These are phyloP conservation scores for Microcebus ravelobensis DNA, from an alignment of 2,113 vertebrate genomes.

Conservation along the genomic window DNA sequence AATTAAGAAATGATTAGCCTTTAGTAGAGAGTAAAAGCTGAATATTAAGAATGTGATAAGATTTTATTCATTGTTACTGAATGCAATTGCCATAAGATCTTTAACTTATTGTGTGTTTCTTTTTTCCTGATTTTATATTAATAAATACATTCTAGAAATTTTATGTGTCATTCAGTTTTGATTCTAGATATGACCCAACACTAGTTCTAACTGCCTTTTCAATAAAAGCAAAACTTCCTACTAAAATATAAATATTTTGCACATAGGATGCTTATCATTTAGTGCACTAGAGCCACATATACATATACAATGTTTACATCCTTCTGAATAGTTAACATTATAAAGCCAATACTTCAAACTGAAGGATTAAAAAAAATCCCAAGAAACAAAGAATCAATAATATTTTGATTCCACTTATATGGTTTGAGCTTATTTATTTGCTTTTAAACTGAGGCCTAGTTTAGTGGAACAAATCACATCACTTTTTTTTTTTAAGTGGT, in stretches of 20 bases:
- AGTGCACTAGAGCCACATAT: background rate
- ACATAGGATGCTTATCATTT: background rate
- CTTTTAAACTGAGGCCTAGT: background rate
- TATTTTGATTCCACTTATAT: background rate
- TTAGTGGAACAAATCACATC: background rate
- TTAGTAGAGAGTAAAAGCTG: slow-evolving; percentile 24
- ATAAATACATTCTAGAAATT: background rate
- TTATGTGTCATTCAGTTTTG: background rate
- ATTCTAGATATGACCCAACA: background rate
- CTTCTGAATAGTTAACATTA: background rate
- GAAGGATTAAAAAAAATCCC: background rate
- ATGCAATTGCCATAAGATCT: background rate
- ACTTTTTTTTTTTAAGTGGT: background rate
- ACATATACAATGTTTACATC: background rate
- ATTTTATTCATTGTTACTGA: background rate
- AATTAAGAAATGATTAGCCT: slow-evolving; percentile 45
- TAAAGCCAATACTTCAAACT: background rate
- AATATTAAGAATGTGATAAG: slow-evolving; percentile 41
- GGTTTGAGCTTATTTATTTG: background rate
- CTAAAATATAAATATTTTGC: background rate
- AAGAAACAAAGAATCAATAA: background rate
- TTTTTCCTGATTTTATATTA: slow-evolving; percentile 29
- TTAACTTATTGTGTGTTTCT: background rate
- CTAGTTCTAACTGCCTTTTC: background rate
- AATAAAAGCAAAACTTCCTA: background rate